Evolutionary conservation across 1,140 invertebrate species (phyloP), one percentile per base, ranked within the genome.

Genomic region (Idris sp.): DNA sequence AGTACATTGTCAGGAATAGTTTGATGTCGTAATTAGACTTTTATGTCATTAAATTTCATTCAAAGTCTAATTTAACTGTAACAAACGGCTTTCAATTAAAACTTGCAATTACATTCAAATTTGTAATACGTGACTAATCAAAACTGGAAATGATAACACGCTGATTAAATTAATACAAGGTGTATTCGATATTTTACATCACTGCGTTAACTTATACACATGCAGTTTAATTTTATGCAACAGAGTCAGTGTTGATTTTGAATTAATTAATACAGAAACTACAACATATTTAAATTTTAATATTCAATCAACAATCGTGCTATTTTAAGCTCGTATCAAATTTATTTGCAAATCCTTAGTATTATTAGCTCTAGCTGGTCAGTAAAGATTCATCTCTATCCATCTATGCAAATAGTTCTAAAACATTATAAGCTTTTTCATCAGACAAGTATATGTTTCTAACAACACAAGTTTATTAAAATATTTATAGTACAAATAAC

Each of bases 11-110:
- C 33, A 18, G 30, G 53, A 40, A 26, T 14, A 8, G 19, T 46
- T 65, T 54, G 36, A 54, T 43, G 38, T 36, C n/a, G 49, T 56
- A 67, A 65, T 65, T 65, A 31, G 40, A 30, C 11, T 64, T 64
- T 51, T 41, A 53, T 53, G 30, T 33, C 48, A 44, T 64, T 51
- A 44, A 44, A 64, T 53, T 18, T 33, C 25, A 51, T 26, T 62
- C 46, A 51, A 43, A 49, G 16, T 53, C 36, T 14, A 44, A 53
- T 44, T 64, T 30, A 64, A 53, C 40, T 51, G 41, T 44, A 53
- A 44, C 48, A 64, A 30, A 53, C 11, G 40, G 28, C 38, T 64
- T 64, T 64, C 44, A 65, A 65, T 65, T 65, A 65, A 54, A 65
- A 46, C 33, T 46, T 38, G 16, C 61, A 38, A 65, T 46, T 54